These are phyloP conservation scores for Drosophila kambysellisi DNA, from an alignment of 2,888 invertebrate genomes.

Conservation along the genomic window DNA sequence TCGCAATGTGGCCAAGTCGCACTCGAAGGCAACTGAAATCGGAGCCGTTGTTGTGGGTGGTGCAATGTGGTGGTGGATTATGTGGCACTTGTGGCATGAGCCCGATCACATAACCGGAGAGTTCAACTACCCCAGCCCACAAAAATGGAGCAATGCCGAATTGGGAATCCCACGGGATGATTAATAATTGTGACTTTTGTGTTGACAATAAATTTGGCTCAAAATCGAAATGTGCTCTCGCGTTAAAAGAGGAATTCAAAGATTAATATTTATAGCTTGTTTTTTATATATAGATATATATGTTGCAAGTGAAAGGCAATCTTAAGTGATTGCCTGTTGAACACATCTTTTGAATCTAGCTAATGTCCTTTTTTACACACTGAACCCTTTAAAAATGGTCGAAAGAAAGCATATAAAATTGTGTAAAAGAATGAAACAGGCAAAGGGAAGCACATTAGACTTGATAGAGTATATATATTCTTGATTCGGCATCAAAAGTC, in stretches of 20 bases:
- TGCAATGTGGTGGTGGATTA: constrained; percentile 94
- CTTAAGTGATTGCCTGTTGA: constrained; percentile 42
- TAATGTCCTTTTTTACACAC: constrained; percentile 40
- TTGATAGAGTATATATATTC: background rate
- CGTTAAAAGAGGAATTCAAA: background rate
- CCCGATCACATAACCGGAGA: constrained; percentile 92
- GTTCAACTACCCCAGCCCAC: constrained; percentile 89
- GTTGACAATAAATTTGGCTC: background rate
- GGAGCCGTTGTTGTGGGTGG: constrained; percentile 88
- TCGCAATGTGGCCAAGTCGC: constrained; percentile 87
- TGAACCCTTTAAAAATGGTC: background rate
- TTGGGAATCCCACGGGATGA: constrained; percentile 92
- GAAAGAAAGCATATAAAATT: background rate
- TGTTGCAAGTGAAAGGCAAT: constrained; percentile 2
- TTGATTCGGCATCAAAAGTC: background rate
- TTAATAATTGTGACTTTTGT: background rate
- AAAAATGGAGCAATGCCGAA: constrained; percentile 92
- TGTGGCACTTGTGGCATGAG: constrained; percentile 92
- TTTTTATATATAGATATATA: background rate
- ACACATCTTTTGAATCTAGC: constrained; percentile 43
- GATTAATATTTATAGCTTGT: background rate
- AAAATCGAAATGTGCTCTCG: background rate
- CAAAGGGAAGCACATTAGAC: background rate
- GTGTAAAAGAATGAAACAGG: background rate
- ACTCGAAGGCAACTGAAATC: constrained; percentile 85